Conservation (phyloP, 1,140 invertebrate species). For the Portunus trituberculatus region DNA sequence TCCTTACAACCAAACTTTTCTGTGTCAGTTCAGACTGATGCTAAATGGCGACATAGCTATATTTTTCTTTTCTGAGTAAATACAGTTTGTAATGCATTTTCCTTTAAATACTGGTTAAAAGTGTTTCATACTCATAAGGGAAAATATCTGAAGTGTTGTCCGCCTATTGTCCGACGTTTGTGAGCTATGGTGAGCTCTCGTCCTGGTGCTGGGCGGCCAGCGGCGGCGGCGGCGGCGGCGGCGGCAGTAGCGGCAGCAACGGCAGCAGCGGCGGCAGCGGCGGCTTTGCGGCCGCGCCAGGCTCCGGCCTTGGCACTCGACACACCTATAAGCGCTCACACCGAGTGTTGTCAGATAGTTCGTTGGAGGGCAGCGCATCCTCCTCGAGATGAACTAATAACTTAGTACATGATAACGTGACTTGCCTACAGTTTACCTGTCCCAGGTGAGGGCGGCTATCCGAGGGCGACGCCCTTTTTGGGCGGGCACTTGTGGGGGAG, state of each 20-base stretch:
- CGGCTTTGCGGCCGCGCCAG: background rate
- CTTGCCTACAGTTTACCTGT: background rate
- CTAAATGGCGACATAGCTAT: background rate
- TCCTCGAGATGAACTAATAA: background rate
- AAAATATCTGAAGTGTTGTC: background rate
- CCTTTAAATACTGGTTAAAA: background rate
- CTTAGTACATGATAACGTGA: background rate
- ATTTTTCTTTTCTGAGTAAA: no score
- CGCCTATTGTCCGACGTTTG: background rate
- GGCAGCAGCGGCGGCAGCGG: background rate
- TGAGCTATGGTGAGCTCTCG: background rate
- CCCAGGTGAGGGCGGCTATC: background rate
- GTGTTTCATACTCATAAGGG: background rate
- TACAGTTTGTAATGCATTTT: background rate
- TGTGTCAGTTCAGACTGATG: background rate
- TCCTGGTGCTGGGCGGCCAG: background rate
- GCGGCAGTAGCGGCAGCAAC: background rate
- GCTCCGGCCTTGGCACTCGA: background rate
- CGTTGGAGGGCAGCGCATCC: background rate
- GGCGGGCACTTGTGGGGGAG: conserved; percentile 15
- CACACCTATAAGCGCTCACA: background rate
- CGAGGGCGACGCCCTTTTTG: background rate
- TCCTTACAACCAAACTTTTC: background rate
- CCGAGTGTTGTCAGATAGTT: background rate
- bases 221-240: background rate